Percentiles rank a stretch among this genome's conserved stretches.
Evolutionary conservation across 2,888 invertebrate species (phyloP).

Genomic region (Lumbricus terrestris): DNA sequence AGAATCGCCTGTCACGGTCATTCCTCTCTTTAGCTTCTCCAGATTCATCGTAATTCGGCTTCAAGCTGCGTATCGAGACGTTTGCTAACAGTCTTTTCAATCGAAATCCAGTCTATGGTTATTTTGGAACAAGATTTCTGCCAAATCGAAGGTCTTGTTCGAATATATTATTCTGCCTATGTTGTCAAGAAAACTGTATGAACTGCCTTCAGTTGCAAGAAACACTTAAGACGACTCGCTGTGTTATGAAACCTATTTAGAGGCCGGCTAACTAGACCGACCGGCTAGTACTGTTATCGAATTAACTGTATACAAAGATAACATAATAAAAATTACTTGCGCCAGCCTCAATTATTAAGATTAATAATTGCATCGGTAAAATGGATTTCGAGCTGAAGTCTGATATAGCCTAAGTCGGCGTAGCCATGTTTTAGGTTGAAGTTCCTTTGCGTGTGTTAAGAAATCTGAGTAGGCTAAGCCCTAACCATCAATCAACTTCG

Average conservation of each 20-base stretch:
- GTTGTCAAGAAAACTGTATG: neutral
- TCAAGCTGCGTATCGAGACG: neutral
- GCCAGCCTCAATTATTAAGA: too few species aligned
- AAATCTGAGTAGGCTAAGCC: too few species aligned
- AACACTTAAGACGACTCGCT: neutral
- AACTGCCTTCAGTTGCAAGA: neutral
- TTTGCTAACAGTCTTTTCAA: neutral
- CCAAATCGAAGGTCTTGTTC: neutral
- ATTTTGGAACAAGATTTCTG: neutral
- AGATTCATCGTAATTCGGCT: neutral
- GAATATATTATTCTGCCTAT: neutral
- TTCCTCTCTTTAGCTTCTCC: slow-evolving; percentile 4
- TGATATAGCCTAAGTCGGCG: too few species aligned
- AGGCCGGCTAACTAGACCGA: too few species aligned
- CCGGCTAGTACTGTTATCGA: neutral
- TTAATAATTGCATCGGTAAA: too few species aligned
- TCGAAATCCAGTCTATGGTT: neutral
- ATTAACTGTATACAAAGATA: neutral
- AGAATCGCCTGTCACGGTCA: slow-evolving; percentile 6
- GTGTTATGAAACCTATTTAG: too few species aligned
- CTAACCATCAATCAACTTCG: too few species aligned
- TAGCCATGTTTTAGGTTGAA: too few species aligned
- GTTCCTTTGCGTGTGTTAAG: too few species aligned
- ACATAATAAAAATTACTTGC: neutral
- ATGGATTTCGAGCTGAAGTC: too few species aligned